Conservation (phyloP, 2,113 vertebrate genomes). For the Neodontobutis hainanensis region DNA sequence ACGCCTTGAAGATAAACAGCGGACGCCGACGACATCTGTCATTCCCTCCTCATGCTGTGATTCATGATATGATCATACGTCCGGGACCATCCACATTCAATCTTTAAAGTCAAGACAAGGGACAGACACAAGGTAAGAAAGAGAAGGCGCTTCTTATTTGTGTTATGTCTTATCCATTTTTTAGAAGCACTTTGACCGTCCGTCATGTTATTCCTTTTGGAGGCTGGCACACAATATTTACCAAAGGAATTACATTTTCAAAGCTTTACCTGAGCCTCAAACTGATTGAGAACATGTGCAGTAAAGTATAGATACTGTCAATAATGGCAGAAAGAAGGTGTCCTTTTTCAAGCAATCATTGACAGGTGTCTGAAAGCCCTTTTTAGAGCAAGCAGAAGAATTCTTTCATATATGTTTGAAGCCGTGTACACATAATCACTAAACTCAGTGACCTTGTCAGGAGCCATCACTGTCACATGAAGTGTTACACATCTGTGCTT, state of each 20-base stretch:
- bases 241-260: slow-evolving; percentile 55
- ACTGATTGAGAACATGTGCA: slow-evolving; percentile 58
- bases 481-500: slow-evolving; percentile 37
- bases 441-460: slow-evolving; percentile 60
- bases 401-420: slow-evolving; percentile 10
- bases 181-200: slow-evolving; percentile 35
- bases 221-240: slow-evolving; percentile 57
- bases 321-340: slow-evolving; percentile 42
- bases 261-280: slow-evolving; percentile 53
- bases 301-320: slow-evolving; percentile 42
- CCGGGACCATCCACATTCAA: slow-evolving; percentile 62
- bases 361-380: slow-evolving; percentile 60
- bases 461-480: slow-evolving; percentile 50
- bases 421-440: slow-evolving; percentile 23
- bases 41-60: slow-evolving; percentile 56
- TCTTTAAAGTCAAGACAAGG: slow-evolving; percentile 49
- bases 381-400: slow-evolving; percentile 35
- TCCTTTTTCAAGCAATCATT: slow-evolving; percentile 60
- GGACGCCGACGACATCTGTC: slow-evolving; percentile 64
- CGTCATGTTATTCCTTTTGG: slow-evolving; percentile 44
- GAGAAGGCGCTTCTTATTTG: slow-evolving; percentile 29
- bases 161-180: slow-evolving; percentile 24
- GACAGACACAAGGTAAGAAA: slow-evolving; percentile 23
- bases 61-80: slow-evolving; percentile 66
- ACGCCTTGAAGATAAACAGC: slow-evolving; percentile 61